Percentiles rank a stretch among this genome's conserved stretches.
phyloP scores from a whole-genome alignment of 2,113 vertebrate species.

The Gasterosteus nipponicus region DNA sequence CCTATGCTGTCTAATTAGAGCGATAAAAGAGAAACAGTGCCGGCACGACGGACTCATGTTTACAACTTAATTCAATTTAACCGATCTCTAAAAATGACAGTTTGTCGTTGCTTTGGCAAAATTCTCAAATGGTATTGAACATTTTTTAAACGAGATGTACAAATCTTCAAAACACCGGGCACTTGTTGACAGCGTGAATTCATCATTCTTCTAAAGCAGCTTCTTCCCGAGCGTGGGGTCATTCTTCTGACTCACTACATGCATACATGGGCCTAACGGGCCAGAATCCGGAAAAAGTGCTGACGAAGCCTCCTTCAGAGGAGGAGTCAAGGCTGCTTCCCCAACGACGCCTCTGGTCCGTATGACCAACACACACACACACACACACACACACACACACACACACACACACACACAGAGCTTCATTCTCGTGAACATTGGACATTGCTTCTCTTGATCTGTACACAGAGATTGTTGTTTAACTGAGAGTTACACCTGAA shows the following conservation, averaged over 20 bases:
- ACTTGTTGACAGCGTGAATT: neutral
- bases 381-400: neutral
- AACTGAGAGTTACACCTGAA: neutral
- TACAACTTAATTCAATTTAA: slow-evolving; percentile 41
- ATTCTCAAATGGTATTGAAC: neutral
- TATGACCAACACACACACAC: too few species aligned
- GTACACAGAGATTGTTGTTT: neutral
- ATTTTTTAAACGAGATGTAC: neutral
- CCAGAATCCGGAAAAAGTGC: neutral
- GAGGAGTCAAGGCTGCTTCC: neutral
- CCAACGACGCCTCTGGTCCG: neutral
- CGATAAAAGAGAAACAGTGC: slow-evolving; percentile 44
- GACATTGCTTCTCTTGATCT: neutral
- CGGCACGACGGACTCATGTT: slow-evolving; percentile 45
- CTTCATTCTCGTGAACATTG: neutral
- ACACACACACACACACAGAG: neutral
- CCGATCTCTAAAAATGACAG: neutral
- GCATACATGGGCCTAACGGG: neutral
- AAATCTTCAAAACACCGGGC: neutral
- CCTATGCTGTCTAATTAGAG: slow-evolving; percentile 49
- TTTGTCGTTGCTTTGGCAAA: neutral
- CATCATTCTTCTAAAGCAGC: neutral
- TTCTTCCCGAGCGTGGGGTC: too few species aligned
- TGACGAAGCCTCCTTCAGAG: neutral
- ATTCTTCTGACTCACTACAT: neutral